Percentiles rank a stretch among this genome's conserved stretches.
These are phyloP conservation scores for Macroteleia sp. DNA, from an alignment of 2,888 invertebrate species.

Conservation along the genomic window DNA sequence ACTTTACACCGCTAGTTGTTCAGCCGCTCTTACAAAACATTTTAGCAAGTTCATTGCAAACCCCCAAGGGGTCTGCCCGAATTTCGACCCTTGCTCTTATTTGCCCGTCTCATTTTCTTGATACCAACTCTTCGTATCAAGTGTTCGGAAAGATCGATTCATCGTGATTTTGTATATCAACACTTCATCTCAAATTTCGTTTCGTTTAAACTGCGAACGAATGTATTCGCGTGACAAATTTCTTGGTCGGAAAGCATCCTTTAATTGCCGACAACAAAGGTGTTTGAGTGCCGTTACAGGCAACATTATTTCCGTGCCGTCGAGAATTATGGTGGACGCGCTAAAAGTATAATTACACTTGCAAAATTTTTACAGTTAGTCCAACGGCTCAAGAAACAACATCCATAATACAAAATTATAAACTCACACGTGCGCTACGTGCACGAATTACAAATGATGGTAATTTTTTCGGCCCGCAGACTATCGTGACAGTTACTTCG, in stretches of 20 bases:
- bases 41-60: constrained; percentile 68
- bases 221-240: constrained; percentile 15
- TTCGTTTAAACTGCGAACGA: constrained; percentile 14
- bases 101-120: constrained; percentile 27
- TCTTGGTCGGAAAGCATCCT: constrained; percentile 10
- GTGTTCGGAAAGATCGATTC: constrained; percentile 51
- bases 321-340: constrained; percentile 28
- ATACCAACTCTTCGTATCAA: constrained; percentile 22
- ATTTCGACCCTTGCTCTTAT: constrained; percentile 72
- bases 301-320: constrained; percentile 36
- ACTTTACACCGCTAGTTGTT: constrained; percentile 50
- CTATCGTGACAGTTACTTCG: constrained; percentile 47
- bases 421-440: constrained; percentile 59
- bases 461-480: constrained; percentile 41
- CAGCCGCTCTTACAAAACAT: constrained; percentile 59
- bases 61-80: constrained; percentile 67
- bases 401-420: constrained; percentile 55
- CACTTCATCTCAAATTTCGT: constrained; percentile 38
- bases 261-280: constrained; percentile 52
- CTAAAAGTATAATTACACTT: constrained; percentile 59
- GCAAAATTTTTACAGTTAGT: constrained; percentile 49
- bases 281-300: constrained; percentile 6
- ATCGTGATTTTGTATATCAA: constrained; percentile 70
- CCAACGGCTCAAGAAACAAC: constrained; percentile 44
- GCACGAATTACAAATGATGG: constrained; percentile 40